Percentiles rank a stretch among this genome's conserved stretches.
phyloP scores from a whole-genome alignment of 1,140 invertebrate genomes.

The Zaprionus nigranus region DNA sequence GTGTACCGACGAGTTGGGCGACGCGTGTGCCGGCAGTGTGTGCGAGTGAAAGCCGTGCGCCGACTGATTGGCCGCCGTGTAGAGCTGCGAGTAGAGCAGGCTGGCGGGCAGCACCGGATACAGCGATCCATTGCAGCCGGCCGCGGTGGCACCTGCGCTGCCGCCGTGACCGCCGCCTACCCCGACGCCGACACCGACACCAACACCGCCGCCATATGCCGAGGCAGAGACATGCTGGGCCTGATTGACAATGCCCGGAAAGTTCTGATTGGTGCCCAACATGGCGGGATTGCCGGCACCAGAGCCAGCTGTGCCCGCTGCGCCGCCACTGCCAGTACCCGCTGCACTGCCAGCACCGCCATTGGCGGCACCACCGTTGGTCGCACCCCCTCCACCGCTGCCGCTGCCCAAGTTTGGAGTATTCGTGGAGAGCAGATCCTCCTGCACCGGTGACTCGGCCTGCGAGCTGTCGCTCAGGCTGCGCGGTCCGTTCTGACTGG shows the following conservation, averaged over 20 bases:
- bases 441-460: conserved; percentile 92
- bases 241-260: conserved; percentile 79
- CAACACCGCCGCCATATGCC: conserved; percentile 47
- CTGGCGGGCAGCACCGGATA: conserved; percentile 91
- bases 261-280: conserved; percentile 79
- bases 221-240: conserved; percentile 75
- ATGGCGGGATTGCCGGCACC: conserved; percentile 86
- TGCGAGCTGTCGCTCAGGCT: conserved; percentile 92
- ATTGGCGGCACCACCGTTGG: conserved; percentile 84
- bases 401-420: conserved; percentile 84
- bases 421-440: conserved; percentile 88
- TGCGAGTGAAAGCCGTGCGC: conserved; percentile 90
- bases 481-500: conserved; percentile 86
- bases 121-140: conserved; percentile 87
- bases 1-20: conserved; percentile 86
- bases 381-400: conserved; percentile 86
- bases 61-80: conserved; percentile 91
- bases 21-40: conserved; percentile 87
- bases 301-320: conserved; percentile 85
- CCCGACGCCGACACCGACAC: conserved; percentile 44
- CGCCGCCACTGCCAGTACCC: conserved; percentile 86
- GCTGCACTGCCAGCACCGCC: conserved; percentile 88
- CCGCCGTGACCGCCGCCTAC: conserved; percentile 68
- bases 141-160: conserved; percentile 54
- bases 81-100: conserved; percentile 92